phyloP scores from a whole-genome alignment of 2,888 invertebrate genomes.

The Cephus spinipes region DNA sequence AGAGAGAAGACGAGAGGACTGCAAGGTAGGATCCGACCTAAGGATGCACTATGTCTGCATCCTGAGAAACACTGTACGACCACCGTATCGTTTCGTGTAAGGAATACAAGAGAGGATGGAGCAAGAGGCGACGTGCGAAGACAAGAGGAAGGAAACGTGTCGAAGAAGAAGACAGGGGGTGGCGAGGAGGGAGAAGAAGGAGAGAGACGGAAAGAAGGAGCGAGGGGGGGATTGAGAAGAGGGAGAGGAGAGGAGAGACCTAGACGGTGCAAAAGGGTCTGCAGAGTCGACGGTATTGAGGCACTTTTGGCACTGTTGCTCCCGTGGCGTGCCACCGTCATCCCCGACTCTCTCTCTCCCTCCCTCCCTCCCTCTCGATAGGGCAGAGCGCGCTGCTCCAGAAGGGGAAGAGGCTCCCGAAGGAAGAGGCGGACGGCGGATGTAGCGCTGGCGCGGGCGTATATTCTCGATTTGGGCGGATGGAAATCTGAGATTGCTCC shows the following conservation, averaged over 20 bases:
- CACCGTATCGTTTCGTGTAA: background rate
- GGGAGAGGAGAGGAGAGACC: slow-evolving; percentile 15
- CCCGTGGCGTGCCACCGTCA: slow-evolving; percentile 43
- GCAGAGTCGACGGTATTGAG: slow-evolving; percentile 49
- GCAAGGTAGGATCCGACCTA: background rate
- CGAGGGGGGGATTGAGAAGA: background rate
- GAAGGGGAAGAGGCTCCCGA: background rate
- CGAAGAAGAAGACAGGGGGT: slow-evolving; percentile 19
- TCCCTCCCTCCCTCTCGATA: background rate
- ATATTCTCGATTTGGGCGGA: slow-evolving; percentile 76
- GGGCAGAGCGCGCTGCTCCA: background rate
- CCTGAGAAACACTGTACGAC: background rate
- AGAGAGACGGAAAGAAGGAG: slow-evolving; percentile 10
- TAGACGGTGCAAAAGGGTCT: slow-evolving; percentile 12
- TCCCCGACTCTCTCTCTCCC: slow-evolving; percentile 37
- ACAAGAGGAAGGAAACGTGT: slow-evolving; percentile 19
- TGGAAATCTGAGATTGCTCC: slow-evolving; percentile 78
- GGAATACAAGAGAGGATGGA: background rate
- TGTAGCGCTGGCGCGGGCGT: slow-evolving; percentile 60
- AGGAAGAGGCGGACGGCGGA: background rate
- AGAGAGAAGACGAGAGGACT: background rate
- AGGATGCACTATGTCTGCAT: background rate
- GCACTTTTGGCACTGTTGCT: slow-evolving; percentile 57
- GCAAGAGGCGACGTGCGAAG: background rate
- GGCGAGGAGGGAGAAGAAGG: slow-evolving; percentile 16